These are phyloP conservation scores for Hirtodrosophila duncani DNA, from an alignment of 2,888 invertebrate species.

Conservation along the genomic window DNA sequence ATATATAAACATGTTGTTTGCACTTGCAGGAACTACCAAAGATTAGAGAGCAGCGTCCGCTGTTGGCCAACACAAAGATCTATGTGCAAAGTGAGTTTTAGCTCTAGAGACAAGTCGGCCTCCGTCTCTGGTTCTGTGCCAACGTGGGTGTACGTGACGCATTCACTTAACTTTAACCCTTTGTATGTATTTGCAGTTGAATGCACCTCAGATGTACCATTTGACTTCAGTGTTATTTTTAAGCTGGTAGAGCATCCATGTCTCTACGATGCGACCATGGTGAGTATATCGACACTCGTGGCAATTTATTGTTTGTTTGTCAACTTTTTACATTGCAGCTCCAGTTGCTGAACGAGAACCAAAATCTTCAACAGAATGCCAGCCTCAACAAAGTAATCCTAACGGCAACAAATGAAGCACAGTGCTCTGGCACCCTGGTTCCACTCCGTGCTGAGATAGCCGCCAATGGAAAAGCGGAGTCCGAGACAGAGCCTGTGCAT, in stretches of 20 bases:
- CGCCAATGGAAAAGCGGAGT: not conserved
- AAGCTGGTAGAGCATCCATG: constrained; percentile 81
- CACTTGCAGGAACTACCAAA: constrained; percentile 53
- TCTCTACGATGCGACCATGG: constrained; percentile 78
- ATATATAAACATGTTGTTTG: constrained; percentile 9
- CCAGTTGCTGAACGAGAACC: constrained; percentile 34
- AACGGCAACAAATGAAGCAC: constrained; percentile 23
- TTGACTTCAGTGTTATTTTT: constrained; percentile 80
- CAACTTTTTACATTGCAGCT: constrained; percentile 21
- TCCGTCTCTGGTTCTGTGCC: no score
- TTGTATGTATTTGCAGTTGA: constrained; percentile 75
- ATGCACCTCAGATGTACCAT: constrained; percentile 76
- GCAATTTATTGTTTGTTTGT: no score
- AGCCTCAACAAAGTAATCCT: constrained; percentile 41
- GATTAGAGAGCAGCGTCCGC: constrained; percentile 79
- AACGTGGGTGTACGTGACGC: constrained; percentile 35
- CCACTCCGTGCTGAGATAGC: constrained; percentile 9
- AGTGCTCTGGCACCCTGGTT: constrained; percentile 43
- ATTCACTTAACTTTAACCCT: constrained; percentile 10
- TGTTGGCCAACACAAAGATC: constrained; percentile 85
- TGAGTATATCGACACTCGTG: constrained; percentile 31
- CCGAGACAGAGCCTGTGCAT: constrained; percentile 29
- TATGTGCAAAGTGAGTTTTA: constrained; percentile 84
- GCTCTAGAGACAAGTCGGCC: no score
- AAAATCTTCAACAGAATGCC: constrained; percentile 28